phyloP scores from a whole-genome alignment of 2,113 vertebrate genomes.

The Heptranchias perlo region DNA sequence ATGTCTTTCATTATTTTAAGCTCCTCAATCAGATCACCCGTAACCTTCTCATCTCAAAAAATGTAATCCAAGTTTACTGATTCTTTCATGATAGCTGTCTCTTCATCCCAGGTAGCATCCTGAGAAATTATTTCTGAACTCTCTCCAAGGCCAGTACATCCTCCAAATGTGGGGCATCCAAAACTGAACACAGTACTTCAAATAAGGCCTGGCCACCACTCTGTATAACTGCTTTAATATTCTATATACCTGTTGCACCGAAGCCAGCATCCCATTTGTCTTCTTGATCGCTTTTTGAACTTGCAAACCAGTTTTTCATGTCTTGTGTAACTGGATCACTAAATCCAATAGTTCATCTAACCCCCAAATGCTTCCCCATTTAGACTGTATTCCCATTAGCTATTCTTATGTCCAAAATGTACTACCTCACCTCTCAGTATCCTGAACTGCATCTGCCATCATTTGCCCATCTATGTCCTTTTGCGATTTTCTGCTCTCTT shows the following conservation, averaged over 20 bases:
- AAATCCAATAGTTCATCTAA: neutral
- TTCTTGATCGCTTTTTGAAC: neutral
- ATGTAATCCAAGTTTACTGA: neutral
- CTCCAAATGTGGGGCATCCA: neutral
- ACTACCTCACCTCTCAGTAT: no score
- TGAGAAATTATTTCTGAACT: neutral
- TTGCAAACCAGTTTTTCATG: neutral
- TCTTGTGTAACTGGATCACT: neutral
- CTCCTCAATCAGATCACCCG: neutral
- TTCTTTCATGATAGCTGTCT: neutral
- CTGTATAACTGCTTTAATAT: neutral
- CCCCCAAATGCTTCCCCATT: neutral
- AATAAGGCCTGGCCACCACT: neutral
- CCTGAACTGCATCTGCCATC: no score
- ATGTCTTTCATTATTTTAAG: neutral
- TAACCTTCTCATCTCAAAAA: neutral
- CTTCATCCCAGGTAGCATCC: neutral
- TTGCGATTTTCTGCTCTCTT: no score
- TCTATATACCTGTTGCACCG: neutral
- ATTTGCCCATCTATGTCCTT: no score
- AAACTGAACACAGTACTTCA: neutral
- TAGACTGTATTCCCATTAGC: no score
- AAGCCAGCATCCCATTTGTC: neutral
- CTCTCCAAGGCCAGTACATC: neutral
- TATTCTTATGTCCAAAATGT: no score